Base-by-base conservation (phyloP, 1,140 invertebrate genomes). In the Drosophila ambigua region DNA sequence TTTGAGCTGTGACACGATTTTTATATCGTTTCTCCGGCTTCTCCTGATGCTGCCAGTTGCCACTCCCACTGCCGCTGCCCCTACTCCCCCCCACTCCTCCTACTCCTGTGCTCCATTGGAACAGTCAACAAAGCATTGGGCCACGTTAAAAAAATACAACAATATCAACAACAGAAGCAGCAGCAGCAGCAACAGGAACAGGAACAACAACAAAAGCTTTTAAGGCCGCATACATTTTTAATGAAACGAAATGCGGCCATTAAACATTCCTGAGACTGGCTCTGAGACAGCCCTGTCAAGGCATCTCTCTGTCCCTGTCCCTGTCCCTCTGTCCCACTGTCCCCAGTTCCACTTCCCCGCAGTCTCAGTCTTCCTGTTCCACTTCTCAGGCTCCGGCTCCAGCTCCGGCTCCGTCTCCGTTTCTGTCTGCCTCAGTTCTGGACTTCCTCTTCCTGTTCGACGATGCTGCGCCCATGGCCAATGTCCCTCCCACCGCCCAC, bases 171-270 rank as follows among this genome's bases (percentile, higher is more conserved):
- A 20, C 13, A 58, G 58, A 39, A 76, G 60, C 13, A 58, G 58
- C 45, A 76, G 60, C 49, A 68, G 58, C 39, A 48, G 28, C 1
- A 52, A 35, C 26, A 55, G 55, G n/a, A 60, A 24, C 13, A 53
- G 52, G 39, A 75, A 49, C 65, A 77, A 77, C 65, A 87, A 79
- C 67, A 78, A 87, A 87, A 88, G 83, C 83, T 87, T 87, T 87
- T 87, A 87, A 79, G 79, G 72, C 75, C 64, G 72, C 83, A 87
- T 87, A 82, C 83, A 87, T 87, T 88, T 87, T 87, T 87, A 88
- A 87, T 87, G 83, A 82, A 88, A 87, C 79, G 75, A 87, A 87
- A 87, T 88, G 83, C 72, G 84, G 67, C 78, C 83, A 87, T 87
- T 87, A 87, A 88, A 88, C 83, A 88, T 88, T 82, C 67, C 69